Conservation (phyloP, 2,797 vertebrate species). For the Cheirogaleus major region DNA sequence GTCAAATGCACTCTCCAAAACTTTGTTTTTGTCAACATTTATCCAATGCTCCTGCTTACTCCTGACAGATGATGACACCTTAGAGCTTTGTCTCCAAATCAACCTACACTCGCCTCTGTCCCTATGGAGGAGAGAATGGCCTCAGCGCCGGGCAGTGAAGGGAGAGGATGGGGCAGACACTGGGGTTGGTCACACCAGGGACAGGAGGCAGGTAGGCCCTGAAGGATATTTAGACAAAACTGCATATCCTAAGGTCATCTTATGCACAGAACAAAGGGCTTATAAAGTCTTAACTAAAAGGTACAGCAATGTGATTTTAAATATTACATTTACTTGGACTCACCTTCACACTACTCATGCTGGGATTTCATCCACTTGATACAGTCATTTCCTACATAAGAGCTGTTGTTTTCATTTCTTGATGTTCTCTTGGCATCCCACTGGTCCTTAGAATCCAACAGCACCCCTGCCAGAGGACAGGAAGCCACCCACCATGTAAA, state of each 20-base stretch:
- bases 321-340: neutral
- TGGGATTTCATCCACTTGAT: neutral
- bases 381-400: neutral
- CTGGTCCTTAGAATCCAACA: neutral
- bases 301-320: neutral
- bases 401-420: neutral
- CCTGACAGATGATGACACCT: neutral
- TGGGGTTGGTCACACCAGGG: neutral
- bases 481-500: neutral
- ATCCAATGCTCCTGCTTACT: neutral
- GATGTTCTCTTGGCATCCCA: neutral
- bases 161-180: neutral
- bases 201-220: accelerated
- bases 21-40: neutral
- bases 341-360: neutral
- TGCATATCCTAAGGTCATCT: neutral
- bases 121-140: neutral
- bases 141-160: neutral
- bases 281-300: neutral
- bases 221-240: neutral
- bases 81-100: neutral
- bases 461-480: neutral
- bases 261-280: neutral
- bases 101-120: neutral
- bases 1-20: neutral